These are phyloP conservation scores for Acrobasis consociella DNA, from an alignment of 2,888 invertebrate genomes.

Conservation along the genomic window DNA sequence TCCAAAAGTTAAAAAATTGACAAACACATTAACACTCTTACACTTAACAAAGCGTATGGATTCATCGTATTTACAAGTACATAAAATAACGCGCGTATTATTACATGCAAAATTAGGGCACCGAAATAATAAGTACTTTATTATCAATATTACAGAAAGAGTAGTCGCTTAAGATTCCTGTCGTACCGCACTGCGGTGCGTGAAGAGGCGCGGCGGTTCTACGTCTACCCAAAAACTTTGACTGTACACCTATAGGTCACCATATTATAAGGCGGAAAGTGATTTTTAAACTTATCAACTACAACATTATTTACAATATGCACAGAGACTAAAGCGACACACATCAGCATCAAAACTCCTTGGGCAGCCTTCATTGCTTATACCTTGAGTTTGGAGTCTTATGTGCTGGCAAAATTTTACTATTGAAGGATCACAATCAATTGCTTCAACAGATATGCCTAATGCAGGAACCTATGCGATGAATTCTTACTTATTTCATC, in stretches of 20 bases:
- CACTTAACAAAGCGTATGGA: slow-evolving; percentile 81
- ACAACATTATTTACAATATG: slow-evolving; percentile 76
- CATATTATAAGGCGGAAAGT: slow-evolving; percentile 77
- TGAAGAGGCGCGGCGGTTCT: background rate
- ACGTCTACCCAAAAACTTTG: slow-evolving; percentile 32
- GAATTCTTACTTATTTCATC: slow-evolving; percentile 49
- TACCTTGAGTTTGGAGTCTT: slow-evolving; percentile 41
- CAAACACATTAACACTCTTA: slow-evolving; percentile 81
- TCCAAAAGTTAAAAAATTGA: slow-evolving; percentile 77
- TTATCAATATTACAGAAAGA: slow-evolving; percentile 43
- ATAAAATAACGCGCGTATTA: slow-evolving; percentile 62
- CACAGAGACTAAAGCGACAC: slow-evolving; percentile 71
- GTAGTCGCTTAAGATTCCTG: slow-evolving; percentile 39
- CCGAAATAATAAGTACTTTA: slow-evolving; percentile 73
- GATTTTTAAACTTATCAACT: slow-evolving; percentile 50
- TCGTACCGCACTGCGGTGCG: slow-evolving; percentile 16
- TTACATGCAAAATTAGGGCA: slow-evolving; percentile 73
- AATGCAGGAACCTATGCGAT: slow-evolving; percentile 51
- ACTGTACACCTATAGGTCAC: slow-evolving; percentile 55
- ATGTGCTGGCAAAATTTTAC: slow-evolving; percentile 38
- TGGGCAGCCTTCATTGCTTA: slow-evolving; percentile 62
- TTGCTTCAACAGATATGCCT: slow-evolving; percentile 67
- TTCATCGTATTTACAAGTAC: slow-evolving; percentile 78
- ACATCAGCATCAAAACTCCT: slow-evolving; percentile 52
- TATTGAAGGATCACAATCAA: slow-evolving; percentile 51